Base-by-base conservation (phyloP, 2,888 invertebrate species). In the Euphydryas editha region DNA sequence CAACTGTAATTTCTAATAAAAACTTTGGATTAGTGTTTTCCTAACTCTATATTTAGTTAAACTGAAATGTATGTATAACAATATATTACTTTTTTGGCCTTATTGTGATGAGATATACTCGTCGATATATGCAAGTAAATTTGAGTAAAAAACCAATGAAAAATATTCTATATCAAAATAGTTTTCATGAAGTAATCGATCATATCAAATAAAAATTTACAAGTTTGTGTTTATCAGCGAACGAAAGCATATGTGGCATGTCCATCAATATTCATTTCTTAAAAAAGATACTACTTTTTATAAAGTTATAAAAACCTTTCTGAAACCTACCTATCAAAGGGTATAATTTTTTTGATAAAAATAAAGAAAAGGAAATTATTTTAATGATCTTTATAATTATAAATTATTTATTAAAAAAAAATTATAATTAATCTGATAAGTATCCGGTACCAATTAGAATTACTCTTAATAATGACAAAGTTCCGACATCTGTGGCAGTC, bases 131-230 rank as follows among this genome's bases (percentile, higher is more conserved):
- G 30, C 8, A 30, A 2, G 30, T 30, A 30, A 30, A 30, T 30
- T 2, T 30, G 5, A 7, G 30, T 30, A 30, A 5, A 30, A 30
- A 30, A 4, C 30, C 8, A n/a, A 30, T 30, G 8, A 30, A 30
- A 30, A 30, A 0, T 30, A 30, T 30, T 30, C 8, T 30, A 30
- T n/a, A n/a, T n/a, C n/a, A 58, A 60, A 17, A 61, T 61, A 54
- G 49, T 57, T 59, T 55, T 59, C 56, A 58, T 55, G 56, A 64
- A 57, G 21, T 66, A 62, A 67, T 69, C 68, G 61, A 62, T 68
- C 70, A 70, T 57, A 58, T 59, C 59, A 57, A 57, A 36, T 42
- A 57, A 30, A 4, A 30, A 47, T 65, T 63, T 67, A 36, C 39
- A 59, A 61, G 51, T 63, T 51, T 18, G 39, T 60, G 30, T 8